phyloP scores from a whole-genome alignment of 1,140 invertebrate species.

The Drosophila murphyi region DNA sequence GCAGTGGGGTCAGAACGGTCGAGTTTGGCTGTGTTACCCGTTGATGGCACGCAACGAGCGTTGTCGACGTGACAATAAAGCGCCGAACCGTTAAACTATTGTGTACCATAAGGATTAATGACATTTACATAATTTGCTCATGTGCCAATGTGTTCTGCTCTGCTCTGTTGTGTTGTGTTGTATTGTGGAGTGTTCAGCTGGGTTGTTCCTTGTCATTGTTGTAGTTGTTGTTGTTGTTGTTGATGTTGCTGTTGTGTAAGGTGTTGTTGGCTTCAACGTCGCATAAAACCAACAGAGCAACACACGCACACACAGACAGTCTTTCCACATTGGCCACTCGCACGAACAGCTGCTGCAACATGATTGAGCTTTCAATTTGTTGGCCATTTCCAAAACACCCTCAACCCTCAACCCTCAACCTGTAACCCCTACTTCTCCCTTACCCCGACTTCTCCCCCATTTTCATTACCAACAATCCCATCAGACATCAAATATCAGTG shows the following conservation, averaged over 20 bases:
- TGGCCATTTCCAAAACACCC: conserved; percentile 42
- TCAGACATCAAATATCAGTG: conserved; percentile 21
- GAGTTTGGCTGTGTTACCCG: conserved; percentile 56
- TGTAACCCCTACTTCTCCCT: neutral
- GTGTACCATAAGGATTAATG: conserved; percentile 81
- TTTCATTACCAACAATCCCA: conserved; percentile 9
- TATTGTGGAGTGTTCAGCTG: neutral
- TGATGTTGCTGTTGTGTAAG: neutral
- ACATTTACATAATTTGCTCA: conserved; percentile 79
- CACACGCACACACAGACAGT: conserved; percentile 8
- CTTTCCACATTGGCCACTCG: conserved; percentile 61
- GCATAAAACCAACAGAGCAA: conserved; percentile 50
- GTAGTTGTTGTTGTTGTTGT: neutral
- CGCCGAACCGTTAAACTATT: conserved; percentile 79
- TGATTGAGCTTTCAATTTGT: conserved; percentile 82
- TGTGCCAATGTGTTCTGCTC: conserved; percentile 18
- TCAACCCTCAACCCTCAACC: neutral
- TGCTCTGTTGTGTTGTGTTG: neutral
- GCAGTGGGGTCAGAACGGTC: conserved; percentile 42
- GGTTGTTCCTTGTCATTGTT: neutral
- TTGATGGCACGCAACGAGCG: conserved; percentile 39
- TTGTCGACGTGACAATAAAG: conserved; percentile 77
- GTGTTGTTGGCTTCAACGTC: conserved; percentile 23
- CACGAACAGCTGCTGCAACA: conserved; percentile 79
- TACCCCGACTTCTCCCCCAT: neutral